Conservation (phyloP, 2,113 vertebrate genomes). For the Piaya cayana region DNA sequence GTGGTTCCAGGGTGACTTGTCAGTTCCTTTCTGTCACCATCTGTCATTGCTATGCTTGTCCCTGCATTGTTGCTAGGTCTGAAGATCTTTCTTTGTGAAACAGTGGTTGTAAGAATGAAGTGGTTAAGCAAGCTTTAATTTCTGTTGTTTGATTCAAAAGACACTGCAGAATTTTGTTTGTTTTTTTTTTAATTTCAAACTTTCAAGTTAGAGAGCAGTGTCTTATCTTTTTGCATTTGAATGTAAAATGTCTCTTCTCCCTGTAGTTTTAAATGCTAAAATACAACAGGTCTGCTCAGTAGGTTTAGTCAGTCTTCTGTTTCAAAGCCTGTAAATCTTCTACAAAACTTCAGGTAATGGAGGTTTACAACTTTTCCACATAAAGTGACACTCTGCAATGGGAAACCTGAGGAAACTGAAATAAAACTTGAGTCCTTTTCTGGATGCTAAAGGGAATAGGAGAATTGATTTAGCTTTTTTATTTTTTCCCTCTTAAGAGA, state of each 20-base stretch:
- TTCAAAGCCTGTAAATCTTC: not conserved
- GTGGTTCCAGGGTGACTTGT: not conserved
- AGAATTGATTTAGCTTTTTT: not conserved
- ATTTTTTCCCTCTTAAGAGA: not conserved
- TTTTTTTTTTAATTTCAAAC: not conserved
- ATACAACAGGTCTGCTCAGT: not conserved
- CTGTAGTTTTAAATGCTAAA: not conserved
- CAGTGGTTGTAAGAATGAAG: not conserved
- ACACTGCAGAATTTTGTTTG: not conserved
- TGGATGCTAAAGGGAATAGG: not conserved
- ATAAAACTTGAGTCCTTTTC: not conserved
- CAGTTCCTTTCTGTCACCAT: not conserved
- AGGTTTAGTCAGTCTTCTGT: not conserved
- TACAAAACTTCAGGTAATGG: not conserved
- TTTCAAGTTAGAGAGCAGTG: not conserved
- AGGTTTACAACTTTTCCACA: not conserved
- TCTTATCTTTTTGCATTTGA: not conserved
- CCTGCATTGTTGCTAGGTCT: not conserved
- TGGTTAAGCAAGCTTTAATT: not conserved
- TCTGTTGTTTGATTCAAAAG: not conserved
- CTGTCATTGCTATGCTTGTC: not conserved
- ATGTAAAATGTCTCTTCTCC: not conserved
- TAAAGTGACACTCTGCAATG: not conserved
- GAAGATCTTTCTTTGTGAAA: not conserved
- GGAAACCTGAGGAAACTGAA: not conserved